A percentile compares a stretch with the other conserved stretches of the same genome.
These are phyloP conservation scores for Carettochelys insculpta DNA, from an alignment of 2,113 vertebrate genomes.

Conservation along the genomic window DNA sequence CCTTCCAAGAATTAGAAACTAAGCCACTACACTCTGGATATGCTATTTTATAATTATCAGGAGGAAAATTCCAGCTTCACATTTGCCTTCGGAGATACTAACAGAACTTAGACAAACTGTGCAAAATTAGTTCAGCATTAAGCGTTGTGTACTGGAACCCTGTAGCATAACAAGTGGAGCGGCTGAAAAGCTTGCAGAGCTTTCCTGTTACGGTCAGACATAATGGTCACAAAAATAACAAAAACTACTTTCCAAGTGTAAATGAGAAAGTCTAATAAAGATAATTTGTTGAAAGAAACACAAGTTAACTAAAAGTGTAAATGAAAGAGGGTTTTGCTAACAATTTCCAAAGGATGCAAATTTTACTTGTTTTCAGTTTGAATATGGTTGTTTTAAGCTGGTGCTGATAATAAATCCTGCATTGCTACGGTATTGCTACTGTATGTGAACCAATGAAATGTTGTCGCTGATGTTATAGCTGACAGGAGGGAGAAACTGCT, in stretches of 20 bases:
- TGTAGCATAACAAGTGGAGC: neutral
- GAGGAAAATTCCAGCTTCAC: neutral
- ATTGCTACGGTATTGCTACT: neutral
- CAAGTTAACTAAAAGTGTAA: neutral
- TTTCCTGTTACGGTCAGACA: neutral
- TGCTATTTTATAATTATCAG: neutral
- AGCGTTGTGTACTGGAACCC: neutral
- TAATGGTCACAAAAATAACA: neutral
- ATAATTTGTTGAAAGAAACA: neutral
- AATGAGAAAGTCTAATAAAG: neutral
- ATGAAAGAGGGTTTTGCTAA: neutral
- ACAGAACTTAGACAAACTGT: neutral
- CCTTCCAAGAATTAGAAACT: neutral
- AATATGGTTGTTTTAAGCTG: neutral
- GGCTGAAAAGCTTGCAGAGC: neutral
- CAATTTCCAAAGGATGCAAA: neutral
- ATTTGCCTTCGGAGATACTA: neutral
- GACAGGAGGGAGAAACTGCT: neutral
- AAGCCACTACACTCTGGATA: neutral
- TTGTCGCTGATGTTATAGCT: conserved; percentile 26
- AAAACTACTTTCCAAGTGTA: neutral
- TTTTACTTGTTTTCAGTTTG: neutral
- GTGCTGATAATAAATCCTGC: neutral
- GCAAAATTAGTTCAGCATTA: accelerated
- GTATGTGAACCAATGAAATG: neutral